Percentiles rank a stretch among this genome's conserved stretches.
Evolutionary conservation across 2,113 vertebrate genomes (phyloP).

Genomic region (Coryphaenoides rupestris): DNA sequence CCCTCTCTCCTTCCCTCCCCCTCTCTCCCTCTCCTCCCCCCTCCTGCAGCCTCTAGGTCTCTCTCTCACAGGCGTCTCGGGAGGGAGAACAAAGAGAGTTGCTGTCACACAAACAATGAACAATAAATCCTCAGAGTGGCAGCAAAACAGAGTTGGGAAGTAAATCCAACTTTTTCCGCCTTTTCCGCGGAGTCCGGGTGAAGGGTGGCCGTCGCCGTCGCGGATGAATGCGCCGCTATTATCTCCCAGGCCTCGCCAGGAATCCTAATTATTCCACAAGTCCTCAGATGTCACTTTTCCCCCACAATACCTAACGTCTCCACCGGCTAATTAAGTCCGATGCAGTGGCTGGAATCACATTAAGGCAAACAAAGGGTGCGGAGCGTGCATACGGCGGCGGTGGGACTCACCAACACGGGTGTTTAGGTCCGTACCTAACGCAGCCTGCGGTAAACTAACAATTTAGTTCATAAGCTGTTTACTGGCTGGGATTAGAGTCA

Average conservation of each 20-base stretch:
- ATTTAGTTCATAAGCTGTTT: constrained; percentile 36
- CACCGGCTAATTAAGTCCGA: background rate
- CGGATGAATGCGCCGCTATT: constrained; percentile 15
- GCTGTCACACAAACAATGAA: constrained; percentile 73
- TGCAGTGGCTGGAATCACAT: constrained; percentile 37
- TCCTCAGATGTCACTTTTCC: constrained; percentile 12
- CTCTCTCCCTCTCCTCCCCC: constrained; percentile 6
- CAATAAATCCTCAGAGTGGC: constrained; percentile 69
- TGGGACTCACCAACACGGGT: constrained; percentile 33
- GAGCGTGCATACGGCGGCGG: no score
- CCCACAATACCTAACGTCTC: background rate
- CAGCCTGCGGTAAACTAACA: constrained; percentile 16
- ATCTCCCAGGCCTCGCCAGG: constrained; percentile 5
- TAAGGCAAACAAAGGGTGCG: background rate
- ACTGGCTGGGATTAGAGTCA: background rate
- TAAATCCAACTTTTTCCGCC: constrained; percentile 59
- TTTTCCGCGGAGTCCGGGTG: constrained; percentile 52
- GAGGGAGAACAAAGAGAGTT: constrained; percentile 66
- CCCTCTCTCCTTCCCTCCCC: no score
- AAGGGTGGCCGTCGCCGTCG: constrained; percentile 24
- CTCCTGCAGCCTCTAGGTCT: constrained; percentile 35
- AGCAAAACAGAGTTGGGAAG: constrained; percentile 58
- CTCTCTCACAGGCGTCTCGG: constrained; percentile 67
- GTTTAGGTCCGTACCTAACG: constrained; percentile 16
- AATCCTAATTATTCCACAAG: constrained; percentile 20